Percentiles rank a stretch among this genome's conserved stretches.
These are phyloP conservation scores for Rotaria magnacalcarata DNA, from an alignment of 2,888 invertebrate genomes.

Conservation along the genomic window DNA sequence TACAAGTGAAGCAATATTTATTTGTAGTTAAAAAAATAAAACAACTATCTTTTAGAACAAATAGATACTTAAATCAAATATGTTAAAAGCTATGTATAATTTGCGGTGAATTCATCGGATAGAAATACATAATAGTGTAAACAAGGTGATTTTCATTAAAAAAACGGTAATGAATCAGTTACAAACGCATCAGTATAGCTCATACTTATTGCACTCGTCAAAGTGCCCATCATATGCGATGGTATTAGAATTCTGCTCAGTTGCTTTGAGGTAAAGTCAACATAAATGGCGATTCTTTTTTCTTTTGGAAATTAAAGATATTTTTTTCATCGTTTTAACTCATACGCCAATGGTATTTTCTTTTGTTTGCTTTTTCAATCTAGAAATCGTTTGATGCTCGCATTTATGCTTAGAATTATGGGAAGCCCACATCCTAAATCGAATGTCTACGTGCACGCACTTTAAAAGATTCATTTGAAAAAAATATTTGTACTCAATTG, in stretches of 20 bases:
- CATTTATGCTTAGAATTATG: neutral
- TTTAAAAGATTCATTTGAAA: neutral
- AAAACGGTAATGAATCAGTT: neutral
- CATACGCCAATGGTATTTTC: too few relatives aligned
- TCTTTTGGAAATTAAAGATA: too few relatives aligned
- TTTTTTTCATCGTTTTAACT: neutral
- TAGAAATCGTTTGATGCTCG: neutral
- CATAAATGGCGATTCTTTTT: neutral
- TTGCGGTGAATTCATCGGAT: too few relatives aligned
- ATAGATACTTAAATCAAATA: too few relatives aligned
- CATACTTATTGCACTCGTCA: neutral
- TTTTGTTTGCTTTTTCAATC: too few relatives aligned
- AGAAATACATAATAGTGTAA: neutral
- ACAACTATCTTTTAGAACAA: too few relatives aligned
- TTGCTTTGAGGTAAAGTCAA: neutral
- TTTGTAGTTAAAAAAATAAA: too few relatives aligned
- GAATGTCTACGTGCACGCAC: neutral
- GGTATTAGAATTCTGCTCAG: neutral
- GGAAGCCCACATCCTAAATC: neutral
- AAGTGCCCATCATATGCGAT: neutral
- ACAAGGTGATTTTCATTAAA: neutral
- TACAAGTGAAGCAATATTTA: too few relatives aligned
- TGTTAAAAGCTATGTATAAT: too few relatives aligned
- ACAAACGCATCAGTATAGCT: neutral
- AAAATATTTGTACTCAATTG: too few relatives aligned